Evolutionary conservation across 1,140 invertebrate genomes (phyloP), one percentile per base, ranked within the genome.

Genomic region (Anadara kagoshimensis): DNA sequence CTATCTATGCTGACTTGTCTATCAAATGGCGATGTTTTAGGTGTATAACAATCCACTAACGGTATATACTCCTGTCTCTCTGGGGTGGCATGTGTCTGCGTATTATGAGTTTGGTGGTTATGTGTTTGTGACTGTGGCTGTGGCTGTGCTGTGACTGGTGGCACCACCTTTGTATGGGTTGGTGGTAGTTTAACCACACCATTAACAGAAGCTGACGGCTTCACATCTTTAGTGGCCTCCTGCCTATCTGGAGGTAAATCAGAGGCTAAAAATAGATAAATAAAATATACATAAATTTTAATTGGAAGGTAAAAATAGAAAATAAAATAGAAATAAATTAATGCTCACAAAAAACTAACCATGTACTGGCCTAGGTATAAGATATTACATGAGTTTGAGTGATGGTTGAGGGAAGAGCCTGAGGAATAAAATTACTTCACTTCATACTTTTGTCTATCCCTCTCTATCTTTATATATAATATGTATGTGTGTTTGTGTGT

Each of bases 1-100:
- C 83, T 85, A 24, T 83, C 81, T 1, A 81, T 57, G 75, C 84
- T 85, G 4, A 79, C 69, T 69, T 77, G 69, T 62, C 77, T 51
- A 16, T 20, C 22, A 18, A 65, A 51, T 22, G 44, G 45, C 14
- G 22, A 24, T 53, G 43, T 51, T 51, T 65, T 73, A 12, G 61
- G 64, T 29, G 64, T 59, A 8, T 16, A 45, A 65, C 75, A 76
- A 16, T 72, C 45, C 22, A 49, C 57, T 12, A 76, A 24, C 12
- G 75, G 69, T 24, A 72, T 58, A 44, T 76, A 76, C 20, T 72
- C 69, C 44, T 26, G 22, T 43, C 20, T 53, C 24, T 12, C 26
- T 8, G 22, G 41, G 26, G 29, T 20, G 53, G 20, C 20, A 24
- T 47, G 11, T 26, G 61, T 45, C 47, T 36, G 8, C 44, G 57